A percentile compares a stretch with the other conserved stretches of the same genome.
These are phyloP conservation scores for Rhabdomys pumilio DNA, from an alignment of 2,797 vertebrate genomes.

Conservation along the genomic window DNA sequence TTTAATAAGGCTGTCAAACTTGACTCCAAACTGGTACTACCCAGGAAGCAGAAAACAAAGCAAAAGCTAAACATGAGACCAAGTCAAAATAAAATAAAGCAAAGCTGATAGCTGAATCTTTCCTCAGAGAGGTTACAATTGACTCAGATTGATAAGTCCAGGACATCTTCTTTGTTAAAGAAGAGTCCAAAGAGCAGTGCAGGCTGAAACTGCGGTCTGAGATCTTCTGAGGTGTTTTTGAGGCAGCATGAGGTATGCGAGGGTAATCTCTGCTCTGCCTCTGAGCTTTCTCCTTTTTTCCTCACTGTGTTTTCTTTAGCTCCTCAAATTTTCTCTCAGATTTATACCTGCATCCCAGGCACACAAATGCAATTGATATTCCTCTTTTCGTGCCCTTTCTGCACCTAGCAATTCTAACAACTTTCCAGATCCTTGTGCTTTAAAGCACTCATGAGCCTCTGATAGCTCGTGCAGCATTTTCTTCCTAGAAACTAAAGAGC, in stretches of 20 bases:
- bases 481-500: constrained; percentile 6
- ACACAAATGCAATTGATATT: constrained; percentile 6
- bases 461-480: neutral
- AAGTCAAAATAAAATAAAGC: neutral
- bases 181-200: neutral
- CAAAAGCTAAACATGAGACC: neutral
- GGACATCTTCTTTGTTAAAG: neutral
- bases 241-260: accelerated
- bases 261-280: neutral
- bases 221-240: neutral
- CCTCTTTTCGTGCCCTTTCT: neutral
- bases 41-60: neutral
- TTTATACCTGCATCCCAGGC: neutral
- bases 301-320: neutral
- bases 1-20: neutral
- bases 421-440: neutral
- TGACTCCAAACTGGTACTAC: neutral
- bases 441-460: neutral
- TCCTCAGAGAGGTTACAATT: neutral
- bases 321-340: neutral
- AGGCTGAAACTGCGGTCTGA: neutral
- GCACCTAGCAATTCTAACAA: neutral
- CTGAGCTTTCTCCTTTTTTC: neutral
- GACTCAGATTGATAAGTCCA: neutral
- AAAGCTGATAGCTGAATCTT: neutral